Conservation (phyloP, 2,797 vertebrate genomes). For the Anas acuta region DNA sequence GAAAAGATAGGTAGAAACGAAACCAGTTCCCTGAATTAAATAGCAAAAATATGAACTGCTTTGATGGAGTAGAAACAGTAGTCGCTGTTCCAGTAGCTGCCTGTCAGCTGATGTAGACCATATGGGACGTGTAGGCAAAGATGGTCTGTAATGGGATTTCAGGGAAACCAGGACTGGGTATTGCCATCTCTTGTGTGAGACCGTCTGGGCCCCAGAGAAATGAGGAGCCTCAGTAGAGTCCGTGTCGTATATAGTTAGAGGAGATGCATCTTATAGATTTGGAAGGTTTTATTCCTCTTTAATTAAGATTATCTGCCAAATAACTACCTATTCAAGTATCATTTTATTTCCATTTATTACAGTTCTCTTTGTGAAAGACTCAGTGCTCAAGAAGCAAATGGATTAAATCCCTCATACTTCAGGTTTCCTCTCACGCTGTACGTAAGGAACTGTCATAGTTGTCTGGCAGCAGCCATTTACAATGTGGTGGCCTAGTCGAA, state of each 20-base stretch:
- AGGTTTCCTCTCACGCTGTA: not conserved
- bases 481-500: not conserved
- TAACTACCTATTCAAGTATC: not conserved
- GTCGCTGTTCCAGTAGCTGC: not conserved
- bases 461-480: not conserved
- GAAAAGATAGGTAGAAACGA: not conserved
- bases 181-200: not conserved
- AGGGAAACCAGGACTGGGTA: not conserved
- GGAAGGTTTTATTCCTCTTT: not conserved
- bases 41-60: not conserved
- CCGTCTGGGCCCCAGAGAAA: not conserved
- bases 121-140: not conserved
- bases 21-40: not conserved
- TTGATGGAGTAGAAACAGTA: not conserved
- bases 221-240: not conserved
- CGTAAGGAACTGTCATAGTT: not conserved
- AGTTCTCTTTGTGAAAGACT: not conserved
- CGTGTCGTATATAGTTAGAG: not conserved
- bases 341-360: not conserved
- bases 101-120: not conserved
- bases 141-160: not conserved
- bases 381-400: not conserved
- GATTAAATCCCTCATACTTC: not conserved
- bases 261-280: not conserved
- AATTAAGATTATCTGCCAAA: conserved; percentile 1